phyloP scores from a whole-genome alignment of 1,140 invertebrate genomes.

The Steinernema feltiae region DNA sequence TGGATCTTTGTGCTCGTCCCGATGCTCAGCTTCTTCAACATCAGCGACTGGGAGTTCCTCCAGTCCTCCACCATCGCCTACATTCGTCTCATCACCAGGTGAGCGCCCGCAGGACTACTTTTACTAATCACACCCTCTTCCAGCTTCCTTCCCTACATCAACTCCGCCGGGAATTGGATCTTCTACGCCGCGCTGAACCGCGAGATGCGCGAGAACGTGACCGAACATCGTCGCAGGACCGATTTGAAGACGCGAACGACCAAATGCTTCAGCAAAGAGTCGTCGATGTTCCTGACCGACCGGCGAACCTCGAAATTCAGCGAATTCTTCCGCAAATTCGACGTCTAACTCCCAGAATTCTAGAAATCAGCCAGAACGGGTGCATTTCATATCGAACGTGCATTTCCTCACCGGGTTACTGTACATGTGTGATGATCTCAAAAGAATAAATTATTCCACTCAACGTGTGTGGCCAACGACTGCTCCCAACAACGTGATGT shows the following conservation, averaged over 20 bases:
- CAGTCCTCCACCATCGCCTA: not conserved
- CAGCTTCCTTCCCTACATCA: slow-evolving; percentile 18
- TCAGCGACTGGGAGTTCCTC: not conserved
- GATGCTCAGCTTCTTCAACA: slow-evolving; percentile 12
- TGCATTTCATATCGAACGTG: not conserved
- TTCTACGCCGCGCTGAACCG: slow-evolving; percentile 16
- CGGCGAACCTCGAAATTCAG: not conserved
- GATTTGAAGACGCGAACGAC: not conserved
- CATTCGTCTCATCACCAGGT: slow-evolving; percentile 9
- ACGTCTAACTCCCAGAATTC: not conserved
- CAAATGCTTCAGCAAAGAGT: not conserved
- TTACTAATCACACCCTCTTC: not conserved
- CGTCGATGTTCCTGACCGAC: not conserved
- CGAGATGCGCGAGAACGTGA: not conserved
- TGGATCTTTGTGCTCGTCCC: slow-evolving; percentile 14
- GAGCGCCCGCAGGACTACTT: not conserved
- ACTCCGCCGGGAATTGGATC: slow-evolving; percentile 14
- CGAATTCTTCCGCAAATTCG: not conserved
- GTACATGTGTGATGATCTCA: too few relatives aligned
- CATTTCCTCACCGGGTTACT: not conserved
- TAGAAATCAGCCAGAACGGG: not conserved
- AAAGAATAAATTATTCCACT: too few relatives aligned
- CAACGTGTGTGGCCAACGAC: too few relatives aligned
- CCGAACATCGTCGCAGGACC: not conserved
- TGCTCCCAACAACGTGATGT: too few relatives aligned